A percentile compares a stretch with the other conserved stretches of the same genome.
Conservation (phyloP, 2,888 invertebrate species). For the Carcina quercana region DNA sequence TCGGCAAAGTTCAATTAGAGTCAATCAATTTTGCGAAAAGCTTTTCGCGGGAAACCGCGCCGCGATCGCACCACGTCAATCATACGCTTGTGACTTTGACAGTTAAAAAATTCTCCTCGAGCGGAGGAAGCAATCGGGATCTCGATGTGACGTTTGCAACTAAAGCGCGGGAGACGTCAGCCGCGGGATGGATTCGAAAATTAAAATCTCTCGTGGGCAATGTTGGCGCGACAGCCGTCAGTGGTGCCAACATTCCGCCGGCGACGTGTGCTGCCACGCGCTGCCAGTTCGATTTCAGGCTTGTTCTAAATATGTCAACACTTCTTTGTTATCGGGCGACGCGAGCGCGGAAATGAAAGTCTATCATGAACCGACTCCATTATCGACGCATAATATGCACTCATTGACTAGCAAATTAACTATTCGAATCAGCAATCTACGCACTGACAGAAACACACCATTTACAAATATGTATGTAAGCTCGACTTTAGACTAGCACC, state of each 20-base stretch:
- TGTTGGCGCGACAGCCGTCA: slow-evolving; percentile 56
- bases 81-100: slow-evolving; percentile 41
- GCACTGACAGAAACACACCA: too few relatives aligned
- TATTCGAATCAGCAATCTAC: too few relatives aligned
- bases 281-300: slow-evolving; percentile 68
- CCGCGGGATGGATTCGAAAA: slow-evolving; percentile 65
- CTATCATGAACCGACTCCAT: slow-evolving; percentile 59
- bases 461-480: too few relatives aligned
- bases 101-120: slow-evolving; percentile 36
- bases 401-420: too few relatives aligned
- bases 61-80: slow-evolving; percentile 45
- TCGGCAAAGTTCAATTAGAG: slow-evolving; percentile 44
- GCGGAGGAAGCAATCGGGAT: slow-evolving; percentile 52
- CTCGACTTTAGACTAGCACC: too few relatives aligned
- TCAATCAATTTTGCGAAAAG: slow-evolving; percentile 44
- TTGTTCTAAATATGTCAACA: slow-evolving; percentile 74
- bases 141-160: slow-evolving; percentile 49
- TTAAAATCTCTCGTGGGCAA: slow-evolving; percentile 62
- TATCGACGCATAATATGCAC: slow-evolving; percentile 43
- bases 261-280: slow-evolving; percentile 29
- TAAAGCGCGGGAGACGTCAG: slow-evolving; percentile 51
- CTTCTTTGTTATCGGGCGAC: slow-evolving; percentile 69
- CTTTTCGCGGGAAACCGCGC: slow-evolving; percentile 24
- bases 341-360: slow-evolving; percentile 70
- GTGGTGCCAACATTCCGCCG: slow-evolving; percentile 39